These are phyloP conservation scores for Drosophila chauvacae DNA, from an alignment of 1,140 invertebrate species.

Conservation along the genomic window DNA sequence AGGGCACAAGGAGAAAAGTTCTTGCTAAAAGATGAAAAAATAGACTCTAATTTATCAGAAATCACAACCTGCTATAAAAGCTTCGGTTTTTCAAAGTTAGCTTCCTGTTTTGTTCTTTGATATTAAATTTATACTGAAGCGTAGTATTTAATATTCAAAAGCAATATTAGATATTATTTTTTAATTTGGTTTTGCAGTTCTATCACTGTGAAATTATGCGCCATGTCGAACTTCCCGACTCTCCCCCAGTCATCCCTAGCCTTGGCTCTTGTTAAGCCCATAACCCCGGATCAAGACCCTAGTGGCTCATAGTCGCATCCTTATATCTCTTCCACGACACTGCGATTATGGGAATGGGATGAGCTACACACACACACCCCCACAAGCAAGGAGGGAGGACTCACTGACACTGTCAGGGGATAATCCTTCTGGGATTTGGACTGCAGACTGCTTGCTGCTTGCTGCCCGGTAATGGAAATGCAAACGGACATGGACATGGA, in stretches of 20 bases:
- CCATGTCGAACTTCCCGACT: no score
- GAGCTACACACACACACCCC: not conserved
- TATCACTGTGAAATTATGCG: no score
- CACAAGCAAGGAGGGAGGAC: not conserved
- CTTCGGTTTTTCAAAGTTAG: no score
- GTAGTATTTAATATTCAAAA: no score
- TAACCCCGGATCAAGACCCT: not conserved
- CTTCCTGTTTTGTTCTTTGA: no score
- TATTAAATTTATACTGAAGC: no score
- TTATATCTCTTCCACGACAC: not conserved
- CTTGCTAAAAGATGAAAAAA: no score
- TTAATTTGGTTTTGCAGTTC: no score
- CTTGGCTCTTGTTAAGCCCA: no score
- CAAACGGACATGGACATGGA: not conserved
- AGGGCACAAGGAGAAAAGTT: not conserved
- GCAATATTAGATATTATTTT: no score
- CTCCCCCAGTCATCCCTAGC: not conserved
- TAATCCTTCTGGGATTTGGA: slow-evolving; percentile 4
- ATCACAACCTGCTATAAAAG: no score
- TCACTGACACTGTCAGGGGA: slow-evolving; percentile 14
- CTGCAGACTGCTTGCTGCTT: slow-evolving; percentile 5
- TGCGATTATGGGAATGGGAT: slow-evolving; percentile 9
- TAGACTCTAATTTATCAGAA: no score
- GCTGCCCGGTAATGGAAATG: slow-evolving; percentile 8
- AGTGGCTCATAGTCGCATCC: not conserved